phyloP scores from a whole-genome alignment of 1,140 invertebrate genomes.

The Drosophila nigromelanica region DNA sequence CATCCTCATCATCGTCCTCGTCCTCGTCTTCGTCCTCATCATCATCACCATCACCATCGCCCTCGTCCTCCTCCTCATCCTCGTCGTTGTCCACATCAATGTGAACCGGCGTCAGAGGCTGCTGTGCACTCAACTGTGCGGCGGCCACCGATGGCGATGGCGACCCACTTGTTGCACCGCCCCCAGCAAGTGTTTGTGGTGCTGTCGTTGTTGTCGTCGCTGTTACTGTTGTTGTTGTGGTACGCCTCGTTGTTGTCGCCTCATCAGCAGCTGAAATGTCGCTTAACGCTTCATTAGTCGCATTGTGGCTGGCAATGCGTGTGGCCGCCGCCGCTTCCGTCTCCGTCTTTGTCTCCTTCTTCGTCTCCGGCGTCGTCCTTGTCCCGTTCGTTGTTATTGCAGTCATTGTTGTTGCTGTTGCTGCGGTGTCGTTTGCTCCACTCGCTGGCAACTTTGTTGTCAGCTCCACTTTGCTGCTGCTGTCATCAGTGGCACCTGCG shows the following conservation, averaged over 20 bases:
- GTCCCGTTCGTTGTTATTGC: conserved; percentile 2
- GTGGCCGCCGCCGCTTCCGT: conserved; percentile 27
- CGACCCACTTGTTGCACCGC: conserved; percentile 63
- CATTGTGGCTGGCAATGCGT: conserved; percentile 60
- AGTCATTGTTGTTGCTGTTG: conserved; percentile 12
- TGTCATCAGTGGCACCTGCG: conserved; percentile 53
- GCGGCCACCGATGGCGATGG: conserved; percentile 1
- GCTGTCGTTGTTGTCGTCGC: conserved; percentile 9
- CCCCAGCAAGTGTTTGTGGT: conserved; percentile 10
- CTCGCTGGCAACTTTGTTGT: conserved; percentile 43
- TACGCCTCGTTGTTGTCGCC: conserved; percentile 57
- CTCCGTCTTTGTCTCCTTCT: neutral
- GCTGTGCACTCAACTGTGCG: conserved; percentile 43
- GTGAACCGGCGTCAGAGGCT: conserved; percentile 31
- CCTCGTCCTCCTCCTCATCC: conserved; percentile 45
- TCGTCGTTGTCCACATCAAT: conserved; percentile 26
- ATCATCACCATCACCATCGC: conserved; percentile 64
- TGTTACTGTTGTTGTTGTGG: conserved; percentile 16
- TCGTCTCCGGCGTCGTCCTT: conserved; percentile 9
- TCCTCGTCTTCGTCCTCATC: conserved; percentile 68
- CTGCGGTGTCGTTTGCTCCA: conserved; percentile 48
- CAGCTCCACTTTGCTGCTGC: conserved; percentile 21
- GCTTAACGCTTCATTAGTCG: conserved; percentile 79
- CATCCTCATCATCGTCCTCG: conserved; percentile 63
- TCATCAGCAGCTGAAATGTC: conserved; percentile 43